phyloP scores from a whole-genome alignment of 2,797 vertebrate genomes.

The Hylomyscus alleni region DNA sequence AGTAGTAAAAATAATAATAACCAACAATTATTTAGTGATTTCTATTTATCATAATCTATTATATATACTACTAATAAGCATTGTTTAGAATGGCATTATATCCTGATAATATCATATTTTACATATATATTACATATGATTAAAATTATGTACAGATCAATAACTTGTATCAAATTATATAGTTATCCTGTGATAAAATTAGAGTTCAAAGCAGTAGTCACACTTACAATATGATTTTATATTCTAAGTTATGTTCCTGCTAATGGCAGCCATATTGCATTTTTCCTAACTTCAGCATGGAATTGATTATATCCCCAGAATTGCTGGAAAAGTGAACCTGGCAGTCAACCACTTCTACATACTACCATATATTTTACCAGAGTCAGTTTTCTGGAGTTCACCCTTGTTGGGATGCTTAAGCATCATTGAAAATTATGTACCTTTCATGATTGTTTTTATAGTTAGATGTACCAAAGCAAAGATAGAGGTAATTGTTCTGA shows the following conservation, averaged over 20 bases:
- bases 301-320: conserved; percentile 3
- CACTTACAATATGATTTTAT: neutral
- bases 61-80: neutral
- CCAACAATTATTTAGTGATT: neutral
- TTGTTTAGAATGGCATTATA: neutral
- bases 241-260: neutral
- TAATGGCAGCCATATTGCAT: neutral
- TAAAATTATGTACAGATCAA: conserved; percentile 19
- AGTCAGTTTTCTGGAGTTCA: conserved; percentile 6
- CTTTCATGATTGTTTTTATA: conserved; percentile 66
- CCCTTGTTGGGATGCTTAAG: neutral
- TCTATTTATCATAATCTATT: neutral
- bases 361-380: neutral
- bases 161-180: neutral
- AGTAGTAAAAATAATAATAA: neutral
- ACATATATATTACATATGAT: neutral
- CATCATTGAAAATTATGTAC: neutral
- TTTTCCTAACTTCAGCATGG: neutral
- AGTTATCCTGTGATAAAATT: neutral
- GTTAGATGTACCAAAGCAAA: conserved; percentile 38
- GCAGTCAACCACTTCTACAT: neutral
- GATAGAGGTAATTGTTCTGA: conserved; percentile 31
- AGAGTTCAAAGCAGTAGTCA: neutral
- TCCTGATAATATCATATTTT: too few species aligned
- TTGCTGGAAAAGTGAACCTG: neutral